Evolutionary conservation across 2,797 vertebrate species (phyloP).

Genomic region (Hippoglossus hippoglossus): DNA sequence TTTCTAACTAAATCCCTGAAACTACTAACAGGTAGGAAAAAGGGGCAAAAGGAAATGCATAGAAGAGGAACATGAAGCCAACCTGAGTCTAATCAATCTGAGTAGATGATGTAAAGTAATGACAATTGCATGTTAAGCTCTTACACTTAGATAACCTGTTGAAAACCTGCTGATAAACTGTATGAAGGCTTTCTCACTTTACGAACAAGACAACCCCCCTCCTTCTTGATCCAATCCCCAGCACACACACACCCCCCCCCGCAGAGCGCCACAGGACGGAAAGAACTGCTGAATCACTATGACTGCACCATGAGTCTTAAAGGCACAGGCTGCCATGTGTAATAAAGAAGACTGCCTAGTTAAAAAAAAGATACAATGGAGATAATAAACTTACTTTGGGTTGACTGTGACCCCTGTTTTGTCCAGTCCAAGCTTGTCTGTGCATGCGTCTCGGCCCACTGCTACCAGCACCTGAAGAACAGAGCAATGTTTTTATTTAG

Average conservation of each 20-base stretch:
- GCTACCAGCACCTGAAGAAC: constrained; percentile 91
- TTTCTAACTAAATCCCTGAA: no score
- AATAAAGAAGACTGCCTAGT: rapidly evolving
- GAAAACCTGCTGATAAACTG: background rate
- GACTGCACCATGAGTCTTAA: constrained; percentile 70
- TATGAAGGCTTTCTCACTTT: constrained; percentile 3
- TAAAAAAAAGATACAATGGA: background rate
- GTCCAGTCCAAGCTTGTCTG: constrained; percentile 92
- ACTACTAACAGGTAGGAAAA: background rate
- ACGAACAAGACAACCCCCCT: constrained; percentile 10
- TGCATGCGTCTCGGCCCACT: constrained; percentile 93
- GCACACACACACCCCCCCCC: constrained; percentile 6
- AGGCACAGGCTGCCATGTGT: constrained; percentile 51
- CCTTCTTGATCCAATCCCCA: constrained; percentile 1
- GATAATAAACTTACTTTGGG: constrained; percentile 86
- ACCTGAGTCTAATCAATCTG: background rate
- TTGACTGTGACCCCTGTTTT: constrained; percentile 90
- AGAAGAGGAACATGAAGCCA: background rate
- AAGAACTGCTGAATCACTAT: constrained; percentile 83
- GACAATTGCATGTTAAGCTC: background rate
- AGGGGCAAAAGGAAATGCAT: background rate
- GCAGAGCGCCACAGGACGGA: constrained; percentile 22
- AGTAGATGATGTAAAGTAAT: background rate
- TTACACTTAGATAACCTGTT: background rate
- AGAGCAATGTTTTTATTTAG: background rate